Base-by-base conservation (phyloP, 2,113 vertebrate species). In the Labeo catla region DNA sequence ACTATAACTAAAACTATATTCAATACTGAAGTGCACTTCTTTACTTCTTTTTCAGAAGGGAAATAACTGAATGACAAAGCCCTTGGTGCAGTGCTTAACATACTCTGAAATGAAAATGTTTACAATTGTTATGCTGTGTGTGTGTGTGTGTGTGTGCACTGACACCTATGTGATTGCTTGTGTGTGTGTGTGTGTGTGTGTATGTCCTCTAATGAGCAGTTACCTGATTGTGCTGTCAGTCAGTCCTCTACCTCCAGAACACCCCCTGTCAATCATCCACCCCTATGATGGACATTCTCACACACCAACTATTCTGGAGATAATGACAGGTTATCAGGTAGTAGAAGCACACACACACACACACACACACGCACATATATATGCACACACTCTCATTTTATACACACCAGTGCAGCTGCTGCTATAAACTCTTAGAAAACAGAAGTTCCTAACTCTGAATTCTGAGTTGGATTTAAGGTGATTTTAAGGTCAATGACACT, bases 241-340 rank as follows among this genome's bases (percentile, higher is more conserved):
- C 80, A 83, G 8, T 13, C 9, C 19, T 61, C 57, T 61, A n/a
- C 57, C 57, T 61, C 57, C 21, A 61, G 21, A 82, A 74, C 63
- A 63, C 84, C 21, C 47, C 80, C 65, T 86, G 87, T 79, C 87
- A 88, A 63, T 88, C 73, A 83, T 72, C 80, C 85, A 79, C 59
- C 36, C 72, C 72, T 70, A 43, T 78, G 79, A 74, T 86, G 73
- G 43, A 86, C 77, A 66, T 78, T 45, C 21, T 85, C 49, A 83
- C 76, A 59, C 10, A 72, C 45, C 70, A 87, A 88, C 73, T 83
- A 43, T 73, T 83, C 72, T 81, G 13, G 43, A 79, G 80, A 52
- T 88, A 88, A 88, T 88, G 63, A 86, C 80, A 78, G 84, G 72
- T 73, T 74, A 88, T 88, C 79, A 86, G 79, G 74, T 81, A 85